phyloP scores from a whole-genome alignment of 2,888 invertebrate genomes.

The Shargacucullia verbasci region DNA sequence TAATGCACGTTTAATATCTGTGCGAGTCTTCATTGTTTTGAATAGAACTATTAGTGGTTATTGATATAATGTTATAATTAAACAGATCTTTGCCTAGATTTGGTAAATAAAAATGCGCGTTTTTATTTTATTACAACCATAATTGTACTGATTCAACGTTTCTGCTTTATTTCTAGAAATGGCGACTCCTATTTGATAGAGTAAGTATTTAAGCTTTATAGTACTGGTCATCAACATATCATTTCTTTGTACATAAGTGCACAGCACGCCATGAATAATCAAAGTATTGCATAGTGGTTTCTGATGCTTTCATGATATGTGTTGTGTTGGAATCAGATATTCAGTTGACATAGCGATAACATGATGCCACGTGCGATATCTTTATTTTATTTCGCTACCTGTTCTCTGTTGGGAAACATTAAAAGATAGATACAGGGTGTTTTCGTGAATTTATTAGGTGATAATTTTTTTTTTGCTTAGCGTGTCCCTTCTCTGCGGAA shows the following conservation, averaged over 20 bases:
- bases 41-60: slow-evolving; percentile 18
- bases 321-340: slow-evolving; percentile 24
- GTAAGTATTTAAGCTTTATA: slow-evolving; percentile 81
- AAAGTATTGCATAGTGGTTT: slow-evolving; percentile 2
- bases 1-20: slow-evolving; percentile 47
- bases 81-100: slow-evolving; percentile 1
- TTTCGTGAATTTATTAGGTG: no score
- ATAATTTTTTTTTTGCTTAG: no score
- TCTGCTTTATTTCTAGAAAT: slow-evolving; percentile 91
- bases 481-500: no score
- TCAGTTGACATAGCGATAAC: no score
- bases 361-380: slow-evolving; percentile 57
- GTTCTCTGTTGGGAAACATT: slow-evolving; percentile 28
- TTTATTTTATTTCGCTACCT: slow-evolving; percentile 57
- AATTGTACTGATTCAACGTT: no score
- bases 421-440: not conserved
- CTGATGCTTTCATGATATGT: no score
- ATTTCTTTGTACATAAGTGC: no score
- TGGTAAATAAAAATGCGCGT: slow-evolving; percentile 5
- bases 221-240: slow-evolving; percentile 27
- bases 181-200: slow-evolving; percentile 96
- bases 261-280: no score
- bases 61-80: slow-evolving; percentile 30
- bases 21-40: slow-evolving; percentile 47
- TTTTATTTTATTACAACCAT: no score